A percentile compares a stretch with the other conserved stretches of the same genome.
These are phyloP conservation scores for Nycteola revayana DNA, from an alignment of 2,888 invertebrate genomes.

Conservation along the genomic window DNA sequence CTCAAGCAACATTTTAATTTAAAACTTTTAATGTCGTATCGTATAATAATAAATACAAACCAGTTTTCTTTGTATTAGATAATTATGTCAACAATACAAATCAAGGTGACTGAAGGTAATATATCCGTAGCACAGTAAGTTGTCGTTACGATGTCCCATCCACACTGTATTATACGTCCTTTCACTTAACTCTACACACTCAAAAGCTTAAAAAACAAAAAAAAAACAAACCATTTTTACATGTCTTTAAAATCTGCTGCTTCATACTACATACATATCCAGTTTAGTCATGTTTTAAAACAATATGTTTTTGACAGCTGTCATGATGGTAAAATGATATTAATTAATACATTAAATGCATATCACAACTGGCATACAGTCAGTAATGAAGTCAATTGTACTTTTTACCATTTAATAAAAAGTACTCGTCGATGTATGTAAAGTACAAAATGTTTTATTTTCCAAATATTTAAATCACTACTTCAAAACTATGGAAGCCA, in stretches of 20 bases:
- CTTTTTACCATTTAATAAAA: slow-evolving; percentile 6
- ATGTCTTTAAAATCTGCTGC: slow-evolving; percentile 79
- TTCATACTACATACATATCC: slow-evolving; percentile 37
- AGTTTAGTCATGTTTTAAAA: slow-evolving; percentile 12
- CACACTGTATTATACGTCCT: slow-evolving; percentile 11
- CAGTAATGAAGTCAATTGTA: slow-evolving; percentile 17
- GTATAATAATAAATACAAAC: no score
- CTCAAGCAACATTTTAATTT: no score
- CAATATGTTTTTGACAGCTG: slow-evolving; percentile 39
- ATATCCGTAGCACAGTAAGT: no score
- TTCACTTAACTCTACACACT: slow-evolving; percentile 56
- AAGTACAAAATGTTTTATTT: slow-evolving; percentile 56
- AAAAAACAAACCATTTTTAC: slow-evolving; percentile 53
- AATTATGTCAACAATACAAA: no score
- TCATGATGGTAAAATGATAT: slow-evolving; percentile 44
- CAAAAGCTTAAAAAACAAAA: slow-evolving; percentile 55
- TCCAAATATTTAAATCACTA: slow-evolving; percentile 45
- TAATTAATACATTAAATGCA: slow-evolving; percentile 54
- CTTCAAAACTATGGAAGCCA: slow-evolving; percentile 77
- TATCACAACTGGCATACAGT: slow-evolving; percentile 53
- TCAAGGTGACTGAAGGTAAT: no score
- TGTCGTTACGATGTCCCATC: no score
- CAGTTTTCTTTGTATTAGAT: no score
- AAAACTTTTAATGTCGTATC: no score
- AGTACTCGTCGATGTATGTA: slow-evolving; percentile 46